Conservation (phyloP, 2,113 vertebrate genomes). For the Melanerpes aurifrons region DNA sequence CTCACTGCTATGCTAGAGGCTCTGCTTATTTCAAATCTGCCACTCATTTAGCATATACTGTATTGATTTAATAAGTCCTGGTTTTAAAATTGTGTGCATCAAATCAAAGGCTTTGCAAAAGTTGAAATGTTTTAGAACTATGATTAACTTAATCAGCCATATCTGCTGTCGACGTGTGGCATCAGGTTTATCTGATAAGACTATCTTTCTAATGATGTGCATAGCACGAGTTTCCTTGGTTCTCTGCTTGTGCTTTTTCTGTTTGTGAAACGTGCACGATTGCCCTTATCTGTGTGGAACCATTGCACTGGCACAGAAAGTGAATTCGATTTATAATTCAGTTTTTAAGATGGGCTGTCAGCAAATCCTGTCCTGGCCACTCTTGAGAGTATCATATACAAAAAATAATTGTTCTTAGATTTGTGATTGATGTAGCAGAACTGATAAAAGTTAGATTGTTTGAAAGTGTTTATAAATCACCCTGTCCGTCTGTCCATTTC, state of each 20-base stretch:
- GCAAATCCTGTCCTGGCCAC: slow-evolving; percentile 55
- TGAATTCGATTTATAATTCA: slow-evolving; percentile 2
- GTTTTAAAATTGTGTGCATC: background rate
- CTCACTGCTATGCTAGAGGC: background rate
- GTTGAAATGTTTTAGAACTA: background rate
- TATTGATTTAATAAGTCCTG: background rate
- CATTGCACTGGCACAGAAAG: slow-evolving; percentile 10
- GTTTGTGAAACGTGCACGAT: background rate
- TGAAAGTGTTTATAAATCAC: slow-evolving; percentile 69
- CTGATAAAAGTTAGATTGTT: slow-evolving; percentile 75
- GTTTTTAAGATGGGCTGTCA: slow-evolving; percentile 58
- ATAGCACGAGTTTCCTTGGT: background rate
- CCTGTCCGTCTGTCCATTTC: slow-evolving; percentile 61
- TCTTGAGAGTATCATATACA: slow-evolving; percentile 61
- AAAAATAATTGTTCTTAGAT: slow-evolving; percentile 64
- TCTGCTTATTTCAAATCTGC: background rate
- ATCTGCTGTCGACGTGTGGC: background rate
- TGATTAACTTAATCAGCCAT: background rate
- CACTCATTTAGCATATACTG: background rate
- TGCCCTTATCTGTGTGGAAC: slow-evolving; percentile 50
- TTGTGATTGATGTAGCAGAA: slow-evolving; percentile 68
- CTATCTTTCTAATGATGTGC: background rate
- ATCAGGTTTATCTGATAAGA: background rate
- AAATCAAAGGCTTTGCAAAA: background rate
- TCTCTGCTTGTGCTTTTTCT: background rate